Base-by-base conservation (phyloP, 2,888 invertebrate genomes). In the Drosophila vallismaia region DNA sequence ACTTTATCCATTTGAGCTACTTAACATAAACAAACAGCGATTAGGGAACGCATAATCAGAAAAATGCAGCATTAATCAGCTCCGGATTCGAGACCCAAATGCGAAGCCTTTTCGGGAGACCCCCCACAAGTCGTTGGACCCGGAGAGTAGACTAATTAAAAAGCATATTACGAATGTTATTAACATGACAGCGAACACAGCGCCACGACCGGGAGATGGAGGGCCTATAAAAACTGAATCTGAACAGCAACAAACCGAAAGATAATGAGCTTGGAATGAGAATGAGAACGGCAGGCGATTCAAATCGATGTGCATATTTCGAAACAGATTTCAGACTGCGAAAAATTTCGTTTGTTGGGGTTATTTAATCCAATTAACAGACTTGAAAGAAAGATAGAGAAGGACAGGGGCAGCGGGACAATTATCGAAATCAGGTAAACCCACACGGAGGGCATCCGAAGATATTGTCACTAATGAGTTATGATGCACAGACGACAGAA, bases 381-480 rank as follows among this genome's bases (percentile, higher is more conserved):
- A 66, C 44, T 26, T 26, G 14, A 26, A 26, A 57, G 38, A 56
- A 12, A 26, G 40, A 46, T 10, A 14, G 40, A 14, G 55, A 52
- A n/a, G n/a, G 36, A 42, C 42, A 50, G 52, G 44, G 28, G 42
- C 53, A 62, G 73, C 52, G 52, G 64, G 81, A 81, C 86, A 77
- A 76, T 81, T 84, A 86, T 84, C 85, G 77, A 86, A 76, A 88
- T 80, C 82, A 84, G 85, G 82, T 74, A 86, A 88, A 76, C 80
- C 81, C 86, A 85, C 88, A 86, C 83, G 74, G 72, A 57, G 44
- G 26, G 58, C 71, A 57, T 49, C 62, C 52, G 60, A 70, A 76
- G 86, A 84, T 86, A 81, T 84, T 88, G 88, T 86, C 88, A 79
- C 86, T 88, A 87, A 87, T 87, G 88, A 87, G 88, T 88, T 88